These are phyloP conservation scores for Gymnarchus niloticus DNA, from an alignment of 2,113 vertebrate species.

Conservation along the genomic window DNA sequence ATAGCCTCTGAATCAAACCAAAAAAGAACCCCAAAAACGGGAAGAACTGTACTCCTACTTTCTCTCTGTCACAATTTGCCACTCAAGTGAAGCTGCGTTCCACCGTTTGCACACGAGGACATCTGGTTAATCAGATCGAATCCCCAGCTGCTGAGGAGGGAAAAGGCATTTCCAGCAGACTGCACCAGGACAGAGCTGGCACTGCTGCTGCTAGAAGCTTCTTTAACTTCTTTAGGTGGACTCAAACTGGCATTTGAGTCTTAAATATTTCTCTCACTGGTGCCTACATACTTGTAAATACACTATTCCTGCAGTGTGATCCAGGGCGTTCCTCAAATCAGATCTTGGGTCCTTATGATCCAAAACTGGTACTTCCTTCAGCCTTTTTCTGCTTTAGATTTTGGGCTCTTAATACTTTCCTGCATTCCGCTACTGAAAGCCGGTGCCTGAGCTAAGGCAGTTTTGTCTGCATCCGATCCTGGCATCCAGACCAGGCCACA, in stretches of 20 bases:
- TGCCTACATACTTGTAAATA: background rate
- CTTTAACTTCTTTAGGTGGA: background rate
- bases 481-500: background rate
- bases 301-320: background rate
- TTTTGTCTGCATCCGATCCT: background rate
- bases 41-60: constrained; percentile 53
- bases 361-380: background rate
- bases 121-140: constrained; percentile 68
- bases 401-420: background rate
- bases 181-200: background rate
- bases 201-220: background rate
- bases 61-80: constrained; percentile 53
- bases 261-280: background rate
- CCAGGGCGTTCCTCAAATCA: background rate
- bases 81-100: constrained; percentile 52
- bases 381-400: no score
- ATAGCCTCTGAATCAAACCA: constrained; percentile 14
- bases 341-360: background rate
- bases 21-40: constrained; percentile 39
- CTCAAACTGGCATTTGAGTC: background rate
- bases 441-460: background rate
- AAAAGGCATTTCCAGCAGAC: constrained; percentile 46
- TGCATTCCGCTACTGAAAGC: background rate
- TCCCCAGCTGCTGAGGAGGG: constrained; percentile 50
- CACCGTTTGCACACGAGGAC: constrained; percentile 58